phyloP scores from a whole-genome alignment of 2,113 vertebrate genomes.

The Poeciliopsis occidentalis region DNA sequence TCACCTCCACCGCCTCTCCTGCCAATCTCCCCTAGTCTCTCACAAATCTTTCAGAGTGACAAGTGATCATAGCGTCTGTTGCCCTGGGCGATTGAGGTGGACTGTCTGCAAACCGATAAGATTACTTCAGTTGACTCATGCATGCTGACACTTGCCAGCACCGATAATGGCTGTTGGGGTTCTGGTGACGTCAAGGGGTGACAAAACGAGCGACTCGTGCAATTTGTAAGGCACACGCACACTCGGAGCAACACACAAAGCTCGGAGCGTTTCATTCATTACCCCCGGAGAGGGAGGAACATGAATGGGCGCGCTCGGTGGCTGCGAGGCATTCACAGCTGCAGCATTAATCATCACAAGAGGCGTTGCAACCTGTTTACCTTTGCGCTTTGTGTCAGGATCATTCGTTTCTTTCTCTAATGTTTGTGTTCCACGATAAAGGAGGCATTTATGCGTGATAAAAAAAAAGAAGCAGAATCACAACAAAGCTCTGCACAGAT shows the following conservation, averaged over 20 bases:
- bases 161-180: constrained; percentile 34
- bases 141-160: constrained; percentile 18
- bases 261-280: constrained; percentile 30
- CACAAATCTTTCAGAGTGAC: constrained; percentile 27
- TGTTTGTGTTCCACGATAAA: not conserved
- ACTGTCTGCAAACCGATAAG: constrained; percentile 19
- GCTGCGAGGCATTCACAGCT: not conserved
- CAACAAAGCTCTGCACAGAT: not conserved
- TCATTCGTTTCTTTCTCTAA: not conserved
- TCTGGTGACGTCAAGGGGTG: constrained; percentile 48
- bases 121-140: constrained; percentile 9
- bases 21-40: constrained; percentile 16
- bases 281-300: not conserved
- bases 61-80: constrained; percentile 27
- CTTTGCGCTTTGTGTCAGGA: not conserved
- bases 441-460: not conserved
- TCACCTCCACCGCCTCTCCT: not conserved
- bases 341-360: not conserved
- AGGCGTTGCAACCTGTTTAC: not conserved
- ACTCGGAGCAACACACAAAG: not conserved
- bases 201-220: constrained; percentile 18
- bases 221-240: constrained; percentile 1
- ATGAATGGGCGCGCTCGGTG: constrained; percentile 17
- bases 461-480: not conserved
- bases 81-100: constrained; percentile 37